A percentile compares a stretch with the other conserved stretches of the same genome.
Conservation (phyloP, 1,140 invertebrate species). For the Meloidogyne floridensis region DNA sequence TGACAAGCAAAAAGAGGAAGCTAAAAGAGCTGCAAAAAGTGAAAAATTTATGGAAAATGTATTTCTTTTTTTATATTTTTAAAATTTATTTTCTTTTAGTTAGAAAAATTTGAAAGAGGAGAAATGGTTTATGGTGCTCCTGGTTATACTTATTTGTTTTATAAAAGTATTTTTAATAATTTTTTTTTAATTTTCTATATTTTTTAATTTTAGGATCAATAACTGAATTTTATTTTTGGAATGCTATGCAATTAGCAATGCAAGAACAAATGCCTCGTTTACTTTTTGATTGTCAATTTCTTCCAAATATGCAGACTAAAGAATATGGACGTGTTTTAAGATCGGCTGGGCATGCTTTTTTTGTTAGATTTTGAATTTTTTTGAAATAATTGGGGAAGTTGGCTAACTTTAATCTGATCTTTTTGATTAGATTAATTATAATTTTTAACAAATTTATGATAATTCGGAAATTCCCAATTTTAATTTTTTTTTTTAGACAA, state of each 20-base stretch:
- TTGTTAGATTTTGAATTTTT: neutral
- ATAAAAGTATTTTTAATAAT: neutral
- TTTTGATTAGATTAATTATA: no score
- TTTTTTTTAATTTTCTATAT: neutral
- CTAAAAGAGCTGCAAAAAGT: neutral
- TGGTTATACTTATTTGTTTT: neutral
- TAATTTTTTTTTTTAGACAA: neutral
- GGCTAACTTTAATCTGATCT: no score
- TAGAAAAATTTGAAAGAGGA: neutral
- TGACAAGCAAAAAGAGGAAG: neutral
- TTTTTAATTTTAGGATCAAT: neutral
- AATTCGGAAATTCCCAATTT: neutral
- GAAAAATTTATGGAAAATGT: neutral
- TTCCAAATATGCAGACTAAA: neutral
- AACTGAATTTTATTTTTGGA: slow-evolving; percentile 3
- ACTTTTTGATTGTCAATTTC: slow-evolving; percentile 17
- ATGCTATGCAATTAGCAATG: neutral
- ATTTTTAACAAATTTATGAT: no score
- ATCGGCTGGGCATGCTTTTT: neutral
- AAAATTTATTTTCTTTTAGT: neutral
- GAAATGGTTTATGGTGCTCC: neutral
- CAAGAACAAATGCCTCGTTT: slow-evolving; percentile 4
- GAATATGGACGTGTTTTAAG: neutral
- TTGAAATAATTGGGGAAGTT: neutral
- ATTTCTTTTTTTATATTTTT: slow-evolving; percentile 2